phyloP scores from a whole-genome alignment of 2,888 invertebrate genomes.

The Sarcophaga subvicina region DNA sequence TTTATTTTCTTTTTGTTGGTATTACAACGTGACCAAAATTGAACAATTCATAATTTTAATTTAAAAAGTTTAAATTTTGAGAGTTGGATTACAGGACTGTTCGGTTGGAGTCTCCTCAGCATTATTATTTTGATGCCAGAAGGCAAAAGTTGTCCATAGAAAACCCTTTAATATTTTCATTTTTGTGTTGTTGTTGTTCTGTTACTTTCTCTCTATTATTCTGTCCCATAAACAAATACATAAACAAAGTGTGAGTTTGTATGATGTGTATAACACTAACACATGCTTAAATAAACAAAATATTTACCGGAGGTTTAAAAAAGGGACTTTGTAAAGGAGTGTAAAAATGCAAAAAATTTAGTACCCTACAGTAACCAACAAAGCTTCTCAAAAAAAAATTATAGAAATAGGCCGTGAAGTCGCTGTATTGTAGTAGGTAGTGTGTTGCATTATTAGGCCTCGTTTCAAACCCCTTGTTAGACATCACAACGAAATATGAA shows the following conservation, averaged over 20 bases:
- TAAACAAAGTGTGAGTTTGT: background rate
- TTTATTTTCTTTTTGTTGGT: constrained; percentile 2
- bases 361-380: too few species aligned
- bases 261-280: background rate
- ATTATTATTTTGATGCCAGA: constrained; percentile 13
- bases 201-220: constrained; percentile 8
- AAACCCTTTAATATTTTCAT: constrained; percentile 60
- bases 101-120: background rate
- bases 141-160: constrained; percentile 56
- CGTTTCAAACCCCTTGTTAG: too few species aligned
- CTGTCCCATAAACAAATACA: constrained; percentile 27
- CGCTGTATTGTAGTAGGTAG: too few species aligned
- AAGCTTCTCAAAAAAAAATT: too few species aligned
- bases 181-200: background rate
- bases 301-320: too few species aligned
- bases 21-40: constrained; percentile 69
- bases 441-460: too few species aligned
- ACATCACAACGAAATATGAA: too few species aligned
- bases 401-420: too few species aligned
- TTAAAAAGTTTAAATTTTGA: constrained; percentile 71
- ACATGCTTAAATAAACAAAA: too few species aligned
- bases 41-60: constrained; percentile 73
- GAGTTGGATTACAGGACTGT: background rate
- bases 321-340: too few species aligned
- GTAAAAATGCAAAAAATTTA: too few species aligned